Conservation (phyloP, 2,113 vertebrate species). For the Lichenostomus cassidix region DNA sequence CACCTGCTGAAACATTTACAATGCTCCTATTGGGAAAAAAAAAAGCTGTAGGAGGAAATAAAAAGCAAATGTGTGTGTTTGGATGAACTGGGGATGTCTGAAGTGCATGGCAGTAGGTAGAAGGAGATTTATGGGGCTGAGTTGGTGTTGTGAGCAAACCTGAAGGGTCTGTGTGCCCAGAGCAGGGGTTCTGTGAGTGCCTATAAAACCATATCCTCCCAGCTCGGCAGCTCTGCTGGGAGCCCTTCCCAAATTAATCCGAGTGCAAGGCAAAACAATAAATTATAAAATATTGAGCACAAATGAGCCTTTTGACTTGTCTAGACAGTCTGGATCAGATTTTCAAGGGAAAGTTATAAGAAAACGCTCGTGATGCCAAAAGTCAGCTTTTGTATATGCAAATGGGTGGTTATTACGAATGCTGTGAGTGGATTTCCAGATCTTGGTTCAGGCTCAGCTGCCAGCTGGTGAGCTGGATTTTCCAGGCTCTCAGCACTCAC, state of each 20-base stretch:
- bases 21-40: neutral
- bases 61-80: constrained; percentile 5
- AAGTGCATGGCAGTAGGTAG: neutral
- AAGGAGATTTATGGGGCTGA: neutral
- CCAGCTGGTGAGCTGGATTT: constrained; percentile 11
- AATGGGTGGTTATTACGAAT: neutral
- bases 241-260: neutral
- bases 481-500: neutral
- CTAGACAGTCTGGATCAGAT: constrained; percentile 55
- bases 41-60: neutral
- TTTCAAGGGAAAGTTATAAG: constrained; percentile 14
- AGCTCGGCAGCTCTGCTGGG: neutral
- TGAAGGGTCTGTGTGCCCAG: neutral
- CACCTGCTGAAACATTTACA: constrained; percentile 47
- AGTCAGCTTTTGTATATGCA: constrained; percentile 23
- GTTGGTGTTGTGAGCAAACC: neutral
- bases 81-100: constrained; percentile 12
- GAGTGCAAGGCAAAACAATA: constrained; percentile 8
- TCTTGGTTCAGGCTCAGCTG: neutral
- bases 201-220: neutral
- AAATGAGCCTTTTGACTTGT: constrained; percentile 49
- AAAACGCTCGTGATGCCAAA: neutral
- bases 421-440: constrained; percentile 35
- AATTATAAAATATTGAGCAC: constrained; percentile 6
- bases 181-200: neutral